Percentiles rank a stretch among this genome's conserved stretches.
These are phyloP conservation scores for Upupa epops DNA, from an alignment of 2,113 vertebrate genomes.

Conservation along the genomic window DNA sequence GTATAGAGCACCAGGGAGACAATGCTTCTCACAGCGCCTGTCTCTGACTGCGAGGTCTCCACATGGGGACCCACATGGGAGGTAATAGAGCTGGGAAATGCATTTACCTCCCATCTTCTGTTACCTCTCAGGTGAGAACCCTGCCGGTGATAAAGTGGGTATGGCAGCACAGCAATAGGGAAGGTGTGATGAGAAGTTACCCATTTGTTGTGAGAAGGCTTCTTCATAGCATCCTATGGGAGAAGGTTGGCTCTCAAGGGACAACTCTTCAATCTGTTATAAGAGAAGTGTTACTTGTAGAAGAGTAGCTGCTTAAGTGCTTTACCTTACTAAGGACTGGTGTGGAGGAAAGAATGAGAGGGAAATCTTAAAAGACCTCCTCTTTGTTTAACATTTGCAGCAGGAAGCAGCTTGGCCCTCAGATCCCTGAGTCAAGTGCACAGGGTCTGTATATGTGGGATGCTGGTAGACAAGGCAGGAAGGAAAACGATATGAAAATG, in stretches of 20 bases:
- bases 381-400: background rate
- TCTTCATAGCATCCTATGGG: background rate
- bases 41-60: background rate
- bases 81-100: background rate
- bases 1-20: background rate
- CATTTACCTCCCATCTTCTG: constrained; percentile 7
- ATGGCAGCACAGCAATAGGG: accelerated
- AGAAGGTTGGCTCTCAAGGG: background rate
- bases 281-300: background rate
- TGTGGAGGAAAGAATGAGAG: background rate
- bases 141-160: background rate
- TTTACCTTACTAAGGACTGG: background rate
- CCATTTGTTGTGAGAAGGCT: background rate
- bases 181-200: accelerated
- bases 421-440: background rate
- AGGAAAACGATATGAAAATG: background rate
- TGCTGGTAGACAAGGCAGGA: background rate
- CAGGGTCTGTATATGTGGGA: background rate
- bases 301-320: background rate
- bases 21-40: background rate
- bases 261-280: background rate
- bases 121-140: accelerated
- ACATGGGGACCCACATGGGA: background rate
- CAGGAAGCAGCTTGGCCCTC: background rate
- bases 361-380: background rate